Percentiles rank a stretch among this genome's conserved stretches.
Conservation (phyloP, 2,797 vertebrate species). For the Onychomys arenicola region DNA sequence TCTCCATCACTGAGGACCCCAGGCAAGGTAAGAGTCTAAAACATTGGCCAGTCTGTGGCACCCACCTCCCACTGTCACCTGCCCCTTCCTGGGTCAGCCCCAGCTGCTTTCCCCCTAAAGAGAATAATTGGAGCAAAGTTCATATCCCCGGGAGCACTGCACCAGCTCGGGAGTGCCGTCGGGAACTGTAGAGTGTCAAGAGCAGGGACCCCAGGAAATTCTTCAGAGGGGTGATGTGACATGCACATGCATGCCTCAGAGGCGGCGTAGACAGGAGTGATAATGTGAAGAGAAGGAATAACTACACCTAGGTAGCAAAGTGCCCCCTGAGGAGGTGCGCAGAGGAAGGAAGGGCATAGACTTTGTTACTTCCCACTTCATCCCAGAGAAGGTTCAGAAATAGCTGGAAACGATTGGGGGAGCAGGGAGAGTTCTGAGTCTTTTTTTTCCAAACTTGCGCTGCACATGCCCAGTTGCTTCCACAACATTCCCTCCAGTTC, state of each 20-base stretch:
- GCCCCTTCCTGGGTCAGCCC: constrained; percentile 39
- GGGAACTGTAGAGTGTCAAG: background rate
- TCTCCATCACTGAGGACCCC: background rate
- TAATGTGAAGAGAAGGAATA: background rate
- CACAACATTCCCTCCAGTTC: background rate
- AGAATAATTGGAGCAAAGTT: background rate
- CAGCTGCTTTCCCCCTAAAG: background rate
- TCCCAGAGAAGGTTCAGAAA: background rate
- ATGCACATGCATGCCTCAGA: fast-evolving
- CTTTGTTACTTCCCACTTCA: background rate
- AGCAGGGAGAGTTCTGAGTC: background rate
- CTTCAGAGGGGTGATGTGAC: background rate
- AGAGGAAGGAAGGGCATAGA: background rate
- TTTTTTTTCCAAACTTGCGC: background rate
- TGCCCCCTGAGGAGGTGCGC: fast-evolving
- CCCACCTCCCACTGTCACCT: background rate
- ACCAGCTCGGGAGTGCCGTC: background rate
- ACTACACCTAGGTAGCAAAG: too few relatives aligned
- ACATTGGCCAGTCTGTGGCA: background rate
- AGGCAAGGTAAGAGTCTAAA: background rate
- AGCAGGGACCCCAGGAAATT: background rate
- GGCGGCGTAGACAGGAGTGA: background rate
- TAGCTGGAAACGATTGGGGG: background rate
- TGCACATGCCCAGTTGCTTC: background rate
- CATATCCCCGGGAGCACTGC: background rate